Evolutionary conservation across 2,797 vertebrate genomes (phyloP).

Genomic region (Pseudomugil tenellus): DNA sequence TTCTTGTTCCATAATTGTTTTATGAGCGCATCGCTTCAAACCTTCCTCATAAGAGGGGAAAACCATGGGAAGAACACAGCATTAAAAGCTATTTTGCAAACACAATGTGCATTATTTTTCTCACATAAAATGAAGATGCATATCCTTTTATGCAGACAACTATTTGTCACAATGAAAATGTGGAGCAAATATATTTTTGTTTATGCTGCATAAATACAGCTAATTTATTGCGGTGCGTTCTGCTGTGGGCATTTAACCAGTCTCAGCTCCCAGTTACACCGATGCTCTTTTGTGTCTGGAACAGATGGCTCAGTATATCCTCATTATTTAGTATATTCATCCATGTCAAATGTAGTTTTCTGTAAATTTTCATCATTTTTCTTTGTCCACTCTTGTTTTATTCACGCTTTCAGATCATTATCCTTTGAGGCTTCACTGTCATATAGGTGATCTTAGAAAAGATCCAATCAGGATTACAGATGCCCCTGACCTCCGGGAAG

Average conservation of each 20-base stretch:
- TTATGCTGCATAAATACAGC: conserved; percentile 6
- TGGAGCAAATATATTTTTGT: conserved; percentile 5
- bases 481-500: conserved; percentile 54
- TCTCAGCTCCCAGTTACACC: conserved; percentile 21
- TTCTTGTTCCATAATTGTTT: conserved; percentile 39
- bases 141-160: neutral
- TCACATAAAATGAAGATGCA: conserved; percentile 10
- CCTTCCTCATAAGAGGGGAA: conserved; percentile 5
- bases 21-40: conserved; percentile 16
- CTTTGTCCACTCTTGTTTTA: conserved; percentile 30
- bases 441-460: conserved; percentile 59
- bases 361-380: conserved; percentile 27
- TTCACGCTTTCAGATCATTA: conserved; percentile 51
- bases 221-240: conserved; percentile 19
- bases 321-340: conserved; percentile 35
- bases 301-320: conserved; percentile 31
- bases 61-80: conserved; percentile 16
- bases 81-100: conserved; percentile 28
- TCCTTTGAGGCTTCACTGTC: conserved; percentile 51
- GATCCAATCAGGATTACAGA: conserved; percentile 60
- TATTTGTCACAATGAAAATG: neutral
- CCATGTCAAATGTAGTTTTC: conserved; percentile 33
- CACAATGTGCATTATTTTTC: conserved; percentile 8
- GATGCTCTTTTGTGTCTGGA: conserved; percentile 8
- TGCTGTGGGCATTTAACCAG: neutral